Evolutionary conservation across 2,888 invertebrate species (phyloP).

Genomic region (Oxytorus armatus): DNA sequence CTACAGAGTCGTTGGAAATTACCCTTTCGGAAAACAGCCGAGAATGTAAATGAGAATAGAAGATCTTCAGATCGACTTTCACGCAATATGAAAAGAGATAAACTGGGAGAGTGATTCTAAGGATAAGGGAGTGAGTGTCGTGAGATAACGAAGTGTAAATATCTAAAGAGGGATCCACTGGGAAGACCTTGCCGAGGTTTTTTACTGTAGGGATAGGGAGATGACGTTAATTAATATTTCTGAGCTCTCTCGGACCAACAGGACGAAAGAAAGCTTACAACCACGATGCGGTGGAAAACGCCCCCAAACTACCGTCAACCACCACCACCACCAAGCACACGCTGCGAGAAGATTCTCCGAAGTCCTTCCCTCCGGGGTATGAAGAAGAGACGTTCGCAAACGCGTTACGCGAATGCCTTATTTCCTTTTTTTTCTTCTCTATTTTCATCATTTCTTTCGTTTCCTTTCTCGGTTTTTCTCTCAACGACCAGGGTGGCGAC

Average conservation of each 20-base stretch:
- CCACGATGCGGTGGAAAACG: conserved; percentile 66
- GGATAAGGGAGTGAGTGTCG: conserved; percentile 67
- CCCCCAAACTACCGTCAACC: conserved; percentile 61
- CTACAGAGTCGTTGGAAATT: conserved; percentile 17
- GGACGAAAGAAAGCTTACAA: conserved; percentile 59
- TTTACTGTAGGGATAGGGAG: conserved; percentile 57
- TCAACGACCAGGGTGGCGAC: conserved; percentile 2
- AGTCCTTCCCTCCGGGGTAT: conserved; percentile 45
- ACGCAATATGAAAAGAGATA: conserved; percentile 21
- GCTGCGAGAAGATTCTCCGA: conserved; percentile 38
- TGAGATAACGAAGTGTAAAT: conserved; percentile 77
- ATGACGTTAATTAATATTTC: conserved; percentile 80
- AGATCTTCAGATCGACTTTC: conserved; percentile 34
- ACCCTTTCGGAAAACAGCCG: conserved; percentile 16
- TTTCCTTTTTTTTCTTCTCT: conserved; percentile 28
- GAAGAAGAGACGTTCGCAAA: conserved; percentile 44
- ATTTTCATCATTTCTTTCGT: conserved; percentile 6
- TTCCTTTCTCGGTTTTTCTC: conserved; percentile 4
- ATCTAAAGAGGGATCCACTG: conserved; percentile 65
- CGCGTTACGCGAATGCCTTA: conserved; percentile 49
- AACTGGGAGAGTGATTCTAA: neutral
- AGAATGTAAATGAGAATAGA: conserved; percentile 46
- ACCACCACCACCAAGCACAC: too few species aligned
- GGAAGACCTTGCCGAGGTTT: conserved; percentile 1
- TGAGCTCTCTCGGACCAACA: conserved; percentile 60